Base-by-base conservation (phyloP, 1,140 invertebrate genomes). In the Ceratina australensis region DNA sequence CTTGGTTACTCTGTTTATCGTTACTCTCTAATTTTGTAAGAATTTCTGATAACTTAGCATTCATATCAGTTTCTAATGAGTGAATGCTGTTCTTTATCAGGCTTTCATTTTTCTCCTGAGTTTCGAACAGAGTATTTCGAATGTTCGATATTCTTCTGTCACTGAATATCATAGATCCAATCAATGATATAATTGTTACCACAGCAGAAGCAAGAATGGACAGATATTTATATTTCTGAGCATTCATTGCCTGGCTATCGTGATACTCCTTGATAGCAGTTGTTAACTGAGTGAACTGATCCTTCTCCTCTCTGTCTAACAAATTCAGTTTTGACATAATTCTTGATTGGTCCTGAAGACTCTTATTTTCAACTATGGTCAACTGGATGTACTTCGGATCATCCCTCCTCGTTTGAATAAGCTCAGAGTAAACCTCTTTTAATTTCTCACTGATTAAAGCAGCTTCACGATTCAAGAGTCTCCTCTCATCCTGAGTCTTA, bases 241-340 rank as follows among this genome's bases (percentile, higher is more conserved):
- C 87, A 78, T 89, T 89, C 67, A 91, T 87, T 26, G 85, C 82
- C 81, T 92, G 91, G 15, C 77, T 85, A 71, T 92, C 90, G n/a
- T 92, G 92, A 79, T 92, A 92, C 60, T 92, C 91, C 72, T 92
- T 92, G 8, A 91, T 91, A 4, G 90, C 89, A 5, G 91, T 92
- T 22, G 91, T 82, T 26, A 92, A 85, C 26, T 89, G 85, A 0
- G 87, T 90, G 61, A 92, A 92, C 67, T 90, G 75, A 78, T 92
- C 89, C 4, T 86, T 84, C 63, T 92, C 91, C 66, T 91, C 89
- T 18, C 83, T 88, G 50, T 92, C 92, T 7, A 90, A 69, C 22
- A 89, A 79, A 24, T 65, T 52, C 54, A 92, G 71, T n/a, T 89
- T 69, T 4, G 84, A 69, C 8, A 64, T 76, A 12, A 91, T 80